These are phyloP conservation scores for Lasioglossum calceatum DNA, from an alignment of 2,888 invertebrate species.

Conservation along the genomic window DNA sequence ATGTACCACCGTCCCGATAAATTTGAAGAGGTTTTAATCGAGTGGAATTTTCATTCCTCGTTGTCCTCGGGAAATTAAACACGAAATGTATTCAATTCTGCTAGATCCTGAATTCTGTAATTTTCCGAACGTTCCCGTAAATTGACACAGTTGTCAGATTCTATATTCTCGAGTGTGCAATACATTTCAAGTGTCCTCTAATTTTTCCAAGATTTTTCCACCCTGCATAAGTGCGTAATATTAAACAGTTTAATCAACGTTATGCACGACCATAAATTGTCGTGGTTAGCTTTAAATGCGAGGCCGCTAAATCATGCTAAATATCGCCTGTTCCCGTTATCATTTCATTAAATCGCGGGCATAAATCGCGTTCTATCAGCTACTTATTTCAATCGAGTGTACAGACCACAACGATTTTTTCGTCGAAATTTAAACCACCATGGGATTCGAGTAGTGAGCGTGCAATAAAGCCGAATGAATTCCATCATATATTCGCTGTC, in stretches of 20 bases:
- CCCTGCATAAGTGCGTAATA: not conserved
- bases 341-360: not conserved
- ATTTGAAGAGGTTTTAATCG: not conserved
- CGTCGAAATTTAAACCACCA: not conserved
- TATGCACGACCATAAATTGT: not conserved
- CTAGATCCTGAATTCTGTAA: not conserved
- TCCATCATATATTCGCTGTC: not conserved
- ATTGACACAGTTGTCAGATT: not conserved
- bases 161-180: not conserved
- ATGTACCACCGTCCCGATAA: not conserved
- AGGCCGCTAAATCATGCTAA: not conserved
- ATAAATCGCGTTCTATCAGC: not conserved
- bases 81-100: not conserved
- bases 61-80: not conserved
- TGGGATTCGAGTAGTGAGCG: not conserved
- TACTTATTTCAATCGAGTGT: not conserved
- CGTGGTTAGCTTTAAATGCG: not conserved
- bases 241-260: slow-evolving; percentile 2
- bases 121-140: not conserved
- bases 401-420: not conserved
- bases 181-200: not conserved
- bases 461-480: not conserved
- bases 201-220: not conserved
- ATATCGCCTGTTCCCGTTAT: not conserved
- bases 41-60: not conserved